phyloP scores from a whole-genome alignment of 2,797 vertebrate species.

The Oceanodroma leucorhoa region DNA sequence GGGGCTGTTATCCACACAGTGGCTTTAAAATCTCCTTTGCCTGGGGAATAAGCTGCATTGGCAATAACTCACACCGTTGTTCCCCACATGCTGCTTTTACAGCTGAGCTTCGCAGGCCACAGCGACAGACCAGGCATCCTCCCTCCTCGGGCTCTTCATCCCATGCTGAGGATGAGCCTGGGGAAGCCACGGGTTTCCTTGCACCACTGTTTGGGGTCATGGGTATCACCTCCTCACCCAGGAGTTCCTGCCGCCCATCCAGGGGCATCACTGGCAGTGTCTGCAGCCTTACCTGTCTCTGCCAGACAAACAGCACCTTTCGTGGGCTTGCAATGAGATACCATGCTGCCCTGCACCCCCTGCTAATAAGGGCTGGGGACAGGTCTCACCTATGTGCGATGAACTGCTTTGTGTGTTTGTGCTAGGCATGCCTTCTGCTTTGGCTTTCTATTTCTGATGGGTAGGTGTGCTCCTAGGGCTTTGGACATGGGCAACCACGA shows the following conservation, averaged over 20 bases:
- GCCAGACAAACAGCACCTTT: neutral
- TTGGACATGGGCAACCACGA: neutral
- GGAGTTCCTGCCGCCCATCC: neutral
- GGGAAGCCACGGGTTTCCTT: neutral
- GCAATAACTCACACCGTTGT: neutral
- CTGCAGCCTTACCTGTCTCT: neutral
- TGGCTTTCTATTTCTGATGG: neutral
- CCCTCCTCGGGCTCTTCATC: fast-evolving
- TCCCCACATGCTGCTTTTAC: neutral
- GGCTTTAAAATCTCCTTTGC: neutral
- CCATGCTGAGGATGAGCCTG: neutral
- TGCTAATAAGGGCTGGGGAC: neutral
- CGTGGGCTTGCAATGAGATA: neutral
- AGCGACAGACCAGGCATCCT: neutral
- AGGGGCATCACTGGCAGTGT: neutral
- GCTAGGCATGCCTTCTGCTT: neutral
- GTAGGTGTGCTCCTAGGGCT: neutral
- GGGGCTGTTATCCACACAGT: neutral
- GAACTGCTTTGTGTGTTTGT: neutral
- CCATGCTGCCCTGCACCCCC: neutral
- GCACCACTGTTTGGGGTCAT: neutral
- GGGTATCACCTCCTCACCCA: neutral
- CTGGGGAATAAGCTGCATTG: neutral
- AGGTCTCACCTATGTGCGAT: neutral
- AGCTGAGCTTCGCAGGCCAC: neutral